Percentiles rank a stretch among this genome's conserved stretches.
These are phyloP conservation scores for Lasioglossum villosulum DNA, from an alignment of 2,888 invertebrate genomes.

Conservation along the genomic window DNA sequence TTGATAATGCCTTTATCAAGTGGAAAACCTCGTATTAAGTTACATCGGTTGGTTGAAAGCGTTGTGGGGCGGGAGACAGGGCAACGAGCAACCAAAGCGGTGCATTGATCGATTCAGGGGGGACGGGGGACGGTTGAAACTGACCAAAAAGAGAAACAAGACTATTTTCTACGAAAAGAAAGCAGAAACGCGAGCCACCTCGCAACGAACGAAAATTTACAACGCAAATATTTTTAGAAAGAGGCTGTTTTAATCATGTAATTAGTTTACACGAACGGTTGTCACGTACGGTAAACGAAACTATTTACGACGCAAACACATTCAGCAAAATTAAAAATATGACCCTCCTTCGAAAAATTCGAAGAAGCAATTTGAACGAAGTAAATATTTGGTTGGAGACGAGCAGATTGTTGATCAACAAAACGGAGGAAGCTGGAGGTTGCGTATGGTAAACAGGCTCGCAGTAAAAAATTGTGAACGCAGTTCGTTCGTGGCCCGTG, in stretches of 20 bases:
- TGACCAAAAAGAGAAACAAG: constrained; percentile 7
- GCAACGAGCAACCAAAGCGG: background rate
- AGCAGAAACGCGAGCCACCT: background rate
- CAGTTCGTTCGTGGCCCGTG: background rate
- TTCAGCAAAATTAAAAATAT: background rate
- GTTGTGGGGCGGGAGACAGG: background rate
- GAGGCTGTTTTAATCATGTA: background rate
- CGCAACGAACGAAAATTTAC: background rate
- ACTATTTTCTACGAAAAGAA: constrained; percentile 9
- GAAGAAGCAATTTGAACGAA: background rate
- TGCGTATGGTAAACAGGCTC: constrained; percentile 3
- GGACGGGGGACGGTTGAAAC: background rate
- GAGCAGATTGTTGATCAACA: background rate
- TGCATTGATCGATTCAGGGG: constrained; percentile 30
- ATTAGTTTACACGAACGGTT: background rate
- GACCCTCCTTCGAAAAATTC: background rate
- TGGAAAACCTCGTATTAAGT: constrained; percentile 23
- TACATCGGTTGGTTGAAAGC: constrained; percentile 30
- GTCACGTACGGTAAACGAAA: background rate
- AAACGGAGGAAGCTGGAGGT: background rate
- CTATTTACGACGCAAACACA: background rate
- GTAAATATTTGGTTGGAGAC: background rate
- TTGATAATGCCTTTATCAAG: constrained; percentile 26
- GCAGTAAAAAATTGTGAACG: background rate
- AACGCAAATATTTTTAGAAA: background rate